A percentile compares a stretch with the other conserved stretches of the same genome.
phyloP scores from a whole-genome alignment of 1,140 invertebrate species.

The Doryteuthis pealeii region DNA sequence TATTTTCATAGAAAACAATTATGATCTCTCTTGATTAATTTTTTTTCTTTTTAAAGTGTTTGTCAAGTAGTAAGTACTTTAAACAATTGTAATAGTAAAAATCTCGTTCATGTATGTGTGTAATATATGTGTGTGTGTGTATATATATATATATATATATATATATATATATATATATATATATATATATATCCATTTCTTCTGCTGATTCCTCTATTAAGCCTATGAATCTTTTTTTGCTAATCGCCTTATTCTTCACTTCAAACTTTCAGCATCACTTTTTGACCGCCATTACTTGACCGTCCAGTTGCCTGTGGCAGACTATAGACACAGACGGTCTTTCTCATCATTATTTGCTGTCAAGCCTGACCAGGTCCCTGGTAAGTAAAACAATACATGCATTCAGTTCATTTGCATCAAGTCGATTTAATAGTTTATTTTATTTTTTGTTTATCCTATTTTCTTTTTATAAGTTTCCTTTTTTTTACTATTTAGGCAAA shows the following conservation, averaged over 20 bases:
- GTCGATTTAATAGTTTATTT: background rate
- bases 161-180: constrained; percentile 6
- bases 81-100: too few relatives aligned
- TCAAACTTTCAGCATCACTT: background rate
- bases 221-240: too few relatives aligned
- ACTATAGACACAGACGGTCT: constrained; percentile 35
- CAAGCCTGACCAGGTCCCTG: constrained; percentile 7
- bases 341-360: constrained; percentile 26
- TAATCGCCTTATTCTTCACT: background rate
- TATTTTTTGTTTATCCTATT: background rate
- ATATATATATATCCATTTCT: background rate
- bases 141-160: background rate
- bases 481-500: too few relatives aligned
- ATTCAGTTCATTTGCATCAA: background rate
- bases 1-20: too few relatives aligned
- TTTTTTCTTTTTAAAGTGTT: too few relatives aligned
- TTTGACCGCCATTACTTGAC: constrained; percentile 48
- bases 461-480: background rate
- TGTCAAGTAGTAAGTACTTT: too few relatives aligned
- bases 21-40: too few relatives aligned
- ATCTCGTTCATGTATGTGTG: too few relatives aligned
- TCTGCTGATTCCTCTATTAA: too few relatives aligned
- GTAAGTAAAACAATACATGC: background rate
- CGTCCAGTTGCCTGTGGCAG: constrained; percentile 42
- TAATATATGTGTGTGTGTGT: too few relatives aligned